These are phyloP conservation scores for Hoplostethus mediterraneus DNA, from an alignment of 2,797 vertebrate genomes.

Conservation along the genomic window DNA sequence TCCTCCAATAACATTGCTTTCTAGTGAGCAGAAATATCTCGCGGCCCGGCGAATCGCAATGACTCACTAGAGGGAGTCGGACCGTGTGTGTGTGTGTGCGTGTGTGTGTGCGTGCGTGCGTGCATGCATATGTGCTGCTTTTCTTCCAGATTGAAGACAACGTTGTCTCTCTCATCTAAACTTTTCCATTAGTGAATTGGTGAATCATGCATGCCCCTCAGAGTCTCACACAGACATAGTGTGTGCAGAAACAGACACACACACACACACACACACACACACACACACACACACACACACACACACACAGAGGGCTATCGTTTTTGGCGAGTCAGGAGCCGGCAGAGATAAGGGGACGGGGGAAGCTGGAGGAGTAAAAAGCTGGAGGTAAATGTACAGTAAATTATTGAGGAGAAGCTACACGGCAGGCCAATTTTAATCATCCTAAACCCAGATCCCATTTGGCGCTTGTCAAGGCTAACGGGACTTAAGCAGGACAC, in stretches of 20 bases:
- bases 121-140: slow-evolving; percentile 4
- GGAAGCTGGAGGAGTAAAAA: slow-evolving; percentile 43
- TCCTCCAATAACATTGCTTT: slow-evolving; percentile 44
- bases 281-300: slow-evolving; percentile 11
- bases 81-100: neutral
- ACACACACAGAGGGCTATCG: slow-evolving; percentile 24
- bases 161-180: slow-evolving; percentile 41
- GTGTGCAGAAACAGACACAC: neutral
- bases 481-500: slow-evolving; percentile 63
- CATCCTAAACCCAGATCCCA: slow-evolving; percentile 60
- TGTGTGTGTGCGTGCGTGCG: neutral
- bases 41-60: slow-evolving; percentile 47
- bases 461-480: slow-evolving; percentile 62
- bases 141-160: slow-evolving; percentile 39
- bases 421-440: slow-evolving; percentile 60
- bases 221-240: slow-evolving; percentile 16
- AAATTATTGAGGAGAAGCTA: slow-evolving; percentile 73
- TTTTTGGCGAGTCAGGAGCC: slow-evolving; percentile 24
- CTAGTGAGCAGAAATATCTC: slow-evolving; percentile 32
- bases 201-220: slow-evolving; percentile 50
- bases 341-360: slow-evolving; percentile 34
- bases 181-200: slow-evolving; percentile 49
- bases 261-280: slow-evolving; percentile 15
- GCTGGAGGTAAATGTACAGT: slow-evolving; percentile 67
- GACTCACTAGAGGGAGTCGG: slow-evolving; percentile 47